Percentiles rank a stretch among this genome's conserved stretches.
Conservation (phyloP, 2,113 vertebrate species). For the Xenopus laevis region DNA sequence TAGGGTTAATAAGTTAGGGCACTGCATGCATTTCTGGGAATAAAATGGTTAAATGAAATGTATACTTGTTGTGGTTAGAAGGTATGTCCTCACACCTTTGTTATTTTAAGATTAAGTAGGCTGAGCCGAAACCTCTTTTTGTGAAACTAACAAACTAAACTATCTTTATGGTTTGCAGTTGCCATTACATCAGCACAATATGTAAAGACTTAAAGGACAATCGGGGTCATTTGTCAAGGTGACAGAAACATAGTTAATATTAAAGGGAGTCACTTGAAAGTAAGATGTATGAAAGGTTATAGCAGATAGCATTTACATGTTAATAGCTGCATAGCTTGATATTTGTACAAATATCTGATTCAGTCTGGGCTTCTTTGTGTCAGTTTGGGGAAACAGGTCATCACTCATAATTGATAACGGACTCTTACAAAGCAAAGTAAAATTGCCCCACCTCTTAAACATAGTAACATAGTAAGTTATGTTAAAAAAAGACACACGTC, state of each 20-base stretch:
- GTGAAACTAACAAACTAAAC: conserved; percentile 32
- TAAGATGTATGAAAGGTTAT: no score
- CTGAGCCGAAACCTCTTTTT: conserved; percentile 39
- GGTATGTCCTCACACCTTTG: conserved; percentile 38
- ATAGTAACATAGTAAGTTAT: no score
- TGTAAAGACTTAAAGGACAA: conserved; percentile 26
- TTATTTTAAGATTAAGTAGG: conserved; percentile 43
- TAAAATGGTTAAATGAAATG: conserved; percentile 27
- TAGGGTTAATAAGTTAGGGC: no score
- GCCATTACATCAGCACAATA: conserved; percentile 16
- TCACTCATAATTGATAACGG: no score
- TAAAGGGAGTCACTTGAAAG: not conserved
- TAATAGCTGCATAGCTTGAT: no score
- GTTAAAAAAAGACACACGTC: no score
- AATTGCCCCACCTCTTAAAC: no score
- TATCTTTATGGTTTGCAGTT: conserved; percentile 35
- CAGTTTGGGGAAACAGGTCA: no score
- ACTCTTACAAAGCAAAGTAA: no score
- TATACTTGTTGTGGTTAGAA: conserved; percentile 18
- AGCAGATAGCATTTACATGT: no score
- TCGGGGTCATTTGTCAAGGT: not conserved
- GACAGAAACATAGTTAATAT: not conserved
- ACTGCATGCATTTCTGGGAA: not conserved
- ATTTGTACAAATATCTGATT: no score
- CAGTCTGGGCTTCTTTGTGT: no score